Conservation (phyloP, 2,797 vertebrate genomes). For the Pterois miles region DNA sequence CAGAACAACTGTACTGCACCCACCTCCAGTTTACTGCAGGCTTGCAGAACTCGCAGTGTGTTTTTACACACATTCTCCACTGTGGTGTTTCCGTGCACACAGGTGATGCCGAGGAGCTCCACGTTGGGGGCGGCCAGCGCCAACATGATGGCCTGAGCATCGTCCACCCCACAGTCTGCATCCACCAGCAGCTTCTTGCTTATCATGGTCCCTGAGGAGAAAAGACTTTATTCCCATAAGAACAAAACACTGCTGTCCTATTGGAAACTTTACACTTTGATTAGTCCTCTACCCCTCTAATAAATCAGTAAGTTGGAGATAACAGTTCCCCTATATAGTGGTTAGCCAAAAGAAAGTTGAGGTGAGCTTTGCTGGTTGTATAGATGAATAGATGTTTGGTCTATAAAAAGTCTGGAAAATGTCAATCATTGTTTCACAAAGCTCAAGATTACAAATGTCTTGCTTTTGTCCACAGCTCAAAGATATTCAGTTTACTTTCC, state of each 20-base stretch:
- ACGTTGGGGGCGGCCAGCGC: slow-evolving; percentile 75
- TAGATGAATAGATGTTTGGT: too few species aligned
- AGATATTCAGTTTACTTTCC: too few species aligned
- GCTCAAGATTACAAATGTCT: too few species aligned
- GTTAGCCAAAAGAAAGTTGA: neutral
- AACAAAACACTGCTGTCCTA: neutral
- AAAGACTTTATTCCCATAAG: neutral
- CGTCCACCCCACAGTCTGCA: slow-evolving; percentile 82
- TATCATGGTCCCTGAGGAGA: slow-evolving; percentile 59
- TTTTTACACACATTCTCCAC: slow-evolving; percentile 85
- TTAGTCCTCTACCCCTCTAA: neutral
- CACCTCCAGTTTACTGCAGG: slow-evolving; percentile 77
- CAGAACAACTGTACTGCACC: slow-evolving; percentile 14
- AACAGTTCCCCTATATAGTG: neutral
- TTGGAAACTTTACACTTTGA: neutral
- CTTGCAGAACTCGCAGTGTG: slow-evolving; percentile 77
- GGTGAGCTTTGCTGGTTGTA: neutral
- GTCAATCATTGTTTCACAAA: too few species aligned
- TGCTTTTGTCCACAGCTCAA: too few species aligned
- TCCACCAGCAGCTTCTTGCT: slow-evolving; percentile 80
- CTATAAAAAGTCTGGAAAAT: too few species aligned
- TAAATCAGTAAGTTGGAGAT: neutral
- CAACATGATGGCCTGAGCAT: slow-evolving; percentile 85
- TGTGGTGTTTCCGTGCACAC: slow-evolving; percentile 81
- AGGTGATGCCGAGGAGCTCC: slow-evolving; percentile 82